Evolutionary conservation across 2,113 vertebrate species (phyloP).

Genomic region (Pollachius pollachius): DNA sequence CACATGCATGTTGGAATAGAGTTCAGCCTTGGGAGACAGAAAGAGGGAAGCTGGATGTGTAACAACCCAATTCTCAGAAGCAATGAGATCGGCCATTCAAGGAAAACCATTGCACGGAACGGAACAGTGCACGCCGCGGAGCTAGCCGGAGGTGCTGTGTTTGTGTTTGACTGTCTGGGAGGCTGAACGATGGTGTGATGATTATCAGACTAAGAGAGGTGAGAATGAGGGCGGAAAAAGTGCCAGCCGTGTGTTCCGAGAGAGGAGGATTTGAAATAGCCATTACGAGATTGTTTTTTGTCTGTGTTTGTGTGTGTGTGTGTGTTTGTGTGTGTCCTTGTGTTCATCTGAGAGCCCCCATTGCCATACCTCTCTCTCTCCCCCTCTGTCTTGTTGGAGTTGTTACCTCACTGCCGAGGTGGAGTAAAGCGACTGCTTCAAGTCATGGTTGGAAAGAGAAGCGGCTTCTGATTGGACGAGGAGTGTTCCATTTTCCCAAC

Average conservation of each 20-base stretch:
- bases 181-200: neutral
- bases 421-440: slow-evolving; percentile 48
- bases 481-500: slow-evolving; percentile 64
- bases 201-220: slow-evolving; percentile 23
- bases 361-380: slow-evolving; percentile 1
- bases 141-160: slow-evolving; percentile 14
- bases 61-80: slow-evolving; percentile 29
- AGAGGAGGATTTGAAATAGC: neutral
- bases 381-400: too few relatives aligned
- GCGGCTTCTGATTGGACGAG: slow-evolving; percentile 62
- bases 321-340: slow-evolving; percentile 7
- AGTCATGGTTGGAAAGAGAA: slow-evolving; percentile 52
- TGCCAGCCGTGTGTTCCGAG: neutral
- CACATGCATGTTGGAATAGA: too few relatives aligned
- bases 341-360: neutral
- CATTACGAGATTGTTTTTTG: neutral
- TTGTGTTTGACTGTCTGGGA: slow-evolving; percentile 1
- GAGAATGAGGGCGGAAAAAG: slow-evolving; percentile 21
- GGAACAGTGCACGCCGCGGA: neutral
- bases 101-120: neutral
- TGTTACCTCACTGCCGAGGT: neutral
- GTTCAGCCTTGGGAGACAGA: neutral
- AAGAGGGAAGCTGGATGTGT: slow-evolving; percentile 23
- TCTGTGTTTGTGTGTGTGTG: slow-evolving; percentile 11
- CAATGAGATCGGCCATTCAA: slow-evolving; percentile 31